Base-by-base conservation (phyloP, 2,888 invertebrate species). In the Lucinisca nassula region DNA sequence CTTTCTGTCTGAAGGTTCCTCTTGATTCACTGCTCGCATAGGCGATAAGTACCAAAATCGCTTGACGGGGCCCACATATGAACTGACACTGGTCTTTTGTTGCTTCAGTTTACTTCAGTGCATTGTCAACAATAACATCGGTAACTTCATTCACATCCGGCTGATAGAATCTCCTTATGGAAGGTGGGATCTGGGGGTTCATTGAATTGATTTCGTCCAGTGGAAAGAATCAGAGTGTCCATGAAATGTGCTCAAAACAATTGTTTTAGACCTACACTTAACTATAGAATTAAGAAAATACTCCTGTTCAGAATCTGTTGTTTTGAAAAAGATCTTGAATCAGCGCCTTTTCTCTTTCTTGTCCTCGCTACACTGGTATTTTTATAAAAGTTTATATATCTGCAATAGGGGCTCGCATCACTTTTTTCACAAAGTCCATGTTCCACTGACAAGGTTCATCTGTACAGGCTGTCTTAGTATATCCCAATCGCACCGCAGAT, bases 401-500 rank as follows among this genome's bases (percentile, higher is more conserved):
- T 2, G 72, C 27, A 3, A 85, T 61, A 37, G 30, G n/a, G 12
- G 75, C 49, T 27, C 82, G 58, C 27, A 74, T 27, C 1, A 88
- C 85, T 4, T 82, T 79, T 45, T 88, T 81, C 0, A 75, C 74
- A 79, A 88, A 88, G 45, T 67, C 75, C 24, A 61, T n/a, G 45
- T 84, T 87, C 87, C 87, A 87, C 17, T 32, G 8, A 61, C 88
- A 88, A 0, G 85, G 76, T 24, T 49, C 30, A 27, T 75, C 79
- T 37, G 89, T 89, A 49, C 86, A 89, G 0, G 86, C 73, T 30
- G 51, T 17, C 17, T 35, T 38, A 0, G 86, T 89, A 35, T 89
- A 89, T 6, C 89, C 86, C 1, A 81, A 40, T n/a, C 86, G 40
- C 12, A 86, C 84, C 2, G 86, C 86, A 74, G 89, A 84, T 38